A percentile compares a stretch with the other conserved stretches of the same genome.
These are phyloP conservation scores for Mythimna vitellina DNA, from an alignment of 2,888 invertebrate genomes.

Conservation along the genomic window DNA sequence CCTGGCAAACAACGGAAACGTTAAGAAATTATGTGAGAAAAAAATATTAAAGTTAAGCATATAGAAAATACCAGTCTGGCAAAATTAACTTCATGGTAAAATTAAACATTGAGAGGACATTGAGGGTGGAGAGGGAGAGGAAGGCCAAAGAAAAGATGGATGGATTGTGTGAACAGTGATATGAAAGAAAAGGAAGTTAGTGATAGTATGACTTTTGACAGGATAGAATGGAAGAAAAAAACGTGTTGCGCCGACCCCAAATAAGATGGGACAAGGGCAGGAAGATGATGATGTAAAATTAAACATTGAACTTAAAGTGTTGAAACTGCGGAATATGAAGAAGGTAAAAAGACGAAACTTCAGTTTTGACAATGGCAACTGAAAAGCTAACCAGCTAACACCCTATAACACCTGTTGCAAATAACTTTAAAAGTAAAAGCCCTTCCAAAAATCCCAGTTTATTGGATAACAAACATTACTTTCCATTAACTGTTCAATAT, in stretches of 20 bases:
- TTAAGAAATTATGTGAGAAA: conserved; percentile 21
- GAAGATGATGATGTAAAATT: too few relatives aligned
- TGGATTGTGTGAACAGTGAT: too few relatives aligned
- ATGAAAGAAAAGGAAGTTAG: too few relatives aligned
- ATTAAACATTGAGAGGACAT: not conserved
- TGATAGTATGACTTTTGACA: too few relatives aligned
- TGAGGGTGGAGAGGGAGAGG: too few relatives aligned
- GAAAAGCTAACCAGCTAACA: not conserved
- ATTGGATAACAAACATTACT: conserved; percentile 24
- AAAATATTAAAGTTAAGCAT: conserved; percentile 12
- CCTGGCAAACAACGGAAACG: conserved; percentile 23
- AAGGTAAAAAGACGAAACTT: not conserved
- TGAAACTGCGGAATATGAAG: not conserved
- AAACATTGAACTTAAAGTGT: not conserved
- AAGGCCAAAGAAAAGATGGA: too few relatives aligned
- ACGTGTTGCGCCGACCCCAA: too few relatives aligned
- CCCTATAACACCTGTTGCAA: not conserved
- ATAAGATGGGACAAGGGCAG: too few relatives aligned
- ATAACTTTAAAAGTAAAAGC: too few relatives aligned
- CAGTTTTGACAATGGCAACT: not conserved
- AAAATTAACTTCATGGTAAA: conserved; percentile 15
- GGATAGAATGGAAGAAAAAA: too few relatives aligned
- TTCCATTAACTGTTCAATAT: conserved; percentile 45
- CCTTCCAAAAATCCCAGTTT: not conserved
- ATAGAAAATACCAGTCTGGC: conserved; percentile 7